phyloP scores from a whole-genome alignment of 1,140 invertebrate genomes.

The Drosophila yakuba region DNA sequence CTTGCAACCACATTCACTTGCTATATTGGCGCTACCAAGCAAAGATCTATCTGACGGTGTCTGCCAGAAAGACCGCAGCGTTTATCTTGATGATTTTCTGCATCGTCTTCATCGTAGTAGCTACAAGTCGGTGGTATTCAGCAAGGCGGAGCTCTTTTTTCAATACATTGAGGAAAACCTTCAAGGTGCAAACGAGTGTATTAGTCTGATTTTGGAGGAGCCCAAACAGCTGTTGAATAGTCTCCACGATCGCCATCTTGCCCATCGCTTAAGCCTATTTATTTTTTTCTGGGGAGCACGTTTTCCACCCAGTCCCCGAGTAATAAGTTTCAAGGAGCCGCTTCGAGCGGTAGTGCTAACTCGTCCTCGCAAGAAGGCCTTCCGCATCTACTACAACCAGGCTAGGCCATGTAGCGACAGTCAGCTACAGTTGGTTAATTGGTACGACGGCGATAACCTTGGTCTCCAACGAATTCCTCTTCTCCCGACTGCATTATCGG shows the following conservation, averaged over 20 bases:
- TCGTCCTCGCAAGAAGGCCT: constrained; percentile 79
- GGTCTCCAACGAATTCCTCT: constrained; percentile 87
- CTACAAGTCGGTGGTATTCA: constrained; percentile 76
- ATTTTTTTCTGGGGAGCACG: constrained; percentile 83
- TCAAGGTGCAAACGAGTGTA: constrained; percentile 71
- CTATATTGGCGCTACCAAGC: constrained; percentile 52
- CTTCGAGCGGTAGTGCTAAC: constrained; percentile 78
- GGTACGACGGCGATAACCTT: constrained; percentile 87
- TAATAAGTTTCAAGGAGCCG: constrained; percentile 65
- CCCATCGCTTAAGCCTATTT: constrained; percentile 79
- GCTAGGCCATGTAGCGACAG: constrained; percentile 86
- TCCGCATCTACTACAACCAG: constrained; percentile 89
- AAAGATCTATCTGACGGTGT: constrained; percentile 5
- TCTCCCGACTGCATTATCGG: constrained; percentile 86
- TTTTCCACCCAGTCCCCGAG: constrained; percentile 41
- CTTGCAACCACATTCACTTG: constrained; percentile 55
- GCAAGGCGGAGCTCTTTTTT: constrained; percentile 68
- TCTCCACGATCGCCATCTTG: constrained; percentile 59
- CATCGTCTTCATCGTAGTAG: constrained; percentile 61
- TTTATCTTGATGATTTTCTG: constrained; percentile 71
- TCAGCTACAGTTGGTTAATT: constrained; percentile 87
- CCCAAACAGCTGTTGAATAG: constrained; percentile 56
- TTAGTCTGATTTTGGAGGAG: constrained; percentile 73
- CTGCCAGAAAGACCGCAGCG: constrained; percentile 38
- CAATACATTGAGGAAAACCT: constrained; percentile 73